Conservation (phyloP, 2,797 vertebrate genomes). For the Setipinna tenuifilis region DNA sequence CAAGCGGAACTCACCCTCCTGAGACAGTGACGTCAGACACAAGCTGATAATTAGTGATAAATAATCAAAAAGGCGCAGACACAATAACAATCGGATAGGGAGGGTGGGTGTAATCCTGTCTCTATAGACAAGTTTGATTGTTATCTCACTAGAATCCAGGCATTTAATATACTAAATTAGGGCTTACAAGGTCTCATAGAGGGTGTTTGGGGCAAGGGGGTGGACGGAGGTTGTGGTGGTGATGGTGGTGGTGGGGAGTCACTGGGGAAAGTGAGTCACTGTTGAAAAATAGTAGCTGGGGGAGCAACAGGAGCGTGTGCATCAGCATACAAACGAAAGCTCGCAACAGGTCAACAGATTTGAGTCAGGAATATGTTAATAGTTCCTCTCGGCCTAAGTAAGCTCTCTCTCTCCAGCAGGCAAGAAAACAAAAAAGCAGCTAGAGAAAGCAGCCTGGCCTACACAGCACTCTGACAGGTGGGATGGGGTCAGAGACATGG, state of each 20-base stretch:
- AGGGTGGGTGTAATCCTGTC: not conserved
- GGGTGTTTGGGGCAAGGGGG: not conserved
- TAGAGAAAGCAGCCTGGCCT: not conserved
- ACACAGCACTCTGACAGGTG: not conserved
- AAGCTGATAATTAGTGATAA: not conserved
- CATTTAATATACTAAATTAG: not conserved
- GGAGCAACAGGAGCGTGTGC: not conserved
- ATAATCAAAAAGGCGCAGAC: not conserved
- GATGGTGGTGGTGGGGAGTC: not conserved
- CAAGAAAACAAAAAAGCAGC: not conserved
- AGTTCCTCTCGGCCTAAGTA: not conserved
- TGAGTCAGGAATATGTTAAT: not conserved
- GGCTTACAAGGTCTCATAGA: not conserved
- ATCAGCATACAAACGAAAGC: not conserved
- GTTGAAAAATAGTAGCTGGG: not conserved
- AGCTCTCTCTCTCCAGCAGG: not conserved
- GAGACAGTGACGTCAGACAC: not conserved
- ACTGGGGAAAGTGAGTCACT: not conserved
- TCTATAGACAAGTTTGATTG: not conserved
- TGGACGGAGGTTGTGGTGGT: no score
- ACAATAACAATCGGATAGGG: not conserved
- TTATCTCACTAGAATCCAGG: slow-evolving; percentile 10
- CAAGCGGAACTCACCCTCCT: not conserved
- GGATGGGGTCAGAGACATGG: not conserved
- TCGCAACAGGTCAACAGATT: not conserved